Base-by-base conservation (phyloP, 2,797 vertebrate species). In the Oreonectes daqikongensis region DNA sequence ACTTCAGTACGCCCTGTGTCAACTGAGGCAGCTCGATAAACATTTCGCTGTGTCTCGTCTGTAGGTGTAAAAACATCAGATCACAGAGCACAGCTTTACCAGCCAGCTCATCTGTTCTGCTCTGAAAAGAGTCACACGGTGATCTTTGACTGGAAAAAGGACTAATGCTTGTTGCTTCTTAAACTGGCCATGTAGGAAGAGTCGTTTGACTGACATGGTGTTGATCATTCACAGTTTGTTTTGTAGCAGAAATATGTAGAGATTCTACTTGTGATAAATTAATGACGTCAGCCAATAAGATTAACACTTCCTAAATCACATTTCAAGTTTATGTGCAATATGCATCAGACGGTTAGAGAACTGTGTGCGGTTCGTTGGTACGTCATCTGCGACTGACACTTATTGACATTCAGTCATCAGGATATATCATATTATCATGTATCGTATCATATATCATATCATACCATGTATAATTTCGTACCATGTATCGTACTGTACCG, bases 341-440 rank as follows among this genome's bases (percentile, higher is more conserved):
- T n/a, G n/a, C 3, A 24, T 57, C 52, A 53, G 50, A 7, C 4
- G 52, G 20, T 53, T 11, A 53, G 52, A 1, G 52, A 53, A 53
- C 20, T 53, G 20, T 11, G 22, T 22, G 10, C 2, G 20, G 20
- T 24, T 8, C 1, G 20, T 22, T 17, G 2, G 52, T 22, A 4
- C 11, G 20, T n/a, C 20, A 53, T 53, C 20, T 53, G 52, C 11
- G 20, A 53, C 52, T 22, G 15, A 48, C 5, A 48, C 44, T 46
- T 55, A 79, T 24, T 63, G 28, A 76, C 61, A 61, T 74, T 69
- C 59, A 6, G 20, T 69, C 38, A 71, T 32, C 44, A 28, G 2
- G 2, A 72, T 35, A 75, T 46, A 20, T 11, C 50, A 70, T 78
- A 79, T 48, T n/a, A n/a, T n/a, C n/a, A n/a, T n/a, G n/a, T n/a